Conservation (phyloP, 2,888 invertebrate genomes). For the Heterodera filipjevi region DNA sequence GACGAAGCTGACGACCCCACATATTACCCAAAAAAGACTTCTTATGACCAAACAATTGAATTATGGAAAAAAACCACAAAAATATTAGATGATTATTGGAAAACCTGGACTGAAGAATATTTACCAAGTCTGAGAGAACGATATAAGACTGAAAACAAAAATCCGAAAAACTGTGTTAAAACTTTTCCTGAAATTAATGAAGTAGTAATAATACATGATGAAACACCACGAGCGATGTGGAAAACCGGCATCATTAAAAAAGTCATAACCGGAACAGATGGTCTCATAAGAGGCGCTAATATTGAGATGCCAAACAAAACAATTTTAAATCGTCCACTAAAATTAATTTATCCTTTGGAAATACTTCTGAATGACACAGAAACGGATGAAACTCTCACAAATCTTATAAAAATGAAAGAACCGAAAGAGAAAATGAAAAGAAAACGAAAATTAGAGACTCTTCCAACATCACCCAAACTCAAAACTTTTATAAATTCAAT, state of each 20-base stretch:
- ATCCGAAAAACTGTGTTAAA: too few species aligned
- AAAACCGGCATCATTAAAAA: too few species aligned
- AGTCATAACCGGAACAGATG: too few species aligned
- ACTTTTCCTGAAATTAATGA: too few species aligned
- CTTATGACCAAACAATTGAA: background rate
- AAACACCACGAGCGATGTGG: too few species aligned
- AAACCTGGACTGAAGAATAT: background rate
- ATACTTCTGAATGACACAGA: background rate
- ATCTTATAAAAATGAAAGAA: background rate
- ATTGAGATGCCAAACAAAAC: background rate
- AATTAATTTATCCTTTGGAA: background rate
- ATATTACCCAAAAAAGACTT: background rate
- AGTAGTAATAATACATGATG: too few species aligned
- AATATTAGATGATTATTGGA: background rate
- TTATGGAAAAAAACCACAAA: background rate
- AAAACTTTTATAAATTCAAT: background rate
- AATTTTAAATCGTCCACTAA: background rate
- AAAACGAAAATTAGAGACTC: background rate
- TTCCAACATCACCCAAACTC: background rate
- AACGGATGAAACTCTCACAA: background rate
- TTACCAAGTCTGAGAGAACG: too few species aligned
- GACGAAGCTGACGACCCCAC: background rate
- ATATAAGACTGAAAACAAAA: too few species aligned
- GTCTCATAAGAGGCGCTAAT: background rate
- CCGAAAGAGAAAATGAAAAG: background rate